A percentile compares a stretch with the other conserved stretches of the same genome.
phyloP scores from a whole-genome alignment of 2,113 vertebrate genomes.

The Gulo gulo region DNA sequence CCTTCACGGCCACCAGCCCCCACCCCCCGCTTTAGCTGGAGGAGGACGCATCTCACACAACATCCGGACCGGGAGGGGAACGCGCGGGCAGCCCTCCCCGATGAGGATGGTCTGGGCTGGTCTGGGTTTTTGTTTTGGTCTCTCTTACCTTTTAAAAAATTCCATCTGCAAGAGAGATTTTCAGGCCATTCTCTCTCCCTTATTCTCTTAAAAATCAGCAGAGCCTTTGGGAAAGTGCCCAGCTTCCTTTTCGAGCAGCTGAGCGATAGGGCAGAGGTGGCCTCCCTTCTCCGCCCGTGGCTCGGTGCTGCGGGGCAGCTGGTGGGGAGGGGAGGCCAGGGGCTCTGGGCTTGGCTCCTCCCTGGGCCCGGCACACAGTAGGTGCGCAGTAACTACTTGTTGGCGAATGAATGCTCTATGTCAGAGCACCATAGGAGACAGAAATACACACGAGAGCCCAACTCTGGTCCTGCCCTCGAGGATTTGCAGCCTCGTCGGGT shows the following conservation, averaged over 20 bases:
- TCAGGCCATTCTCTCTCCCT: background rate
- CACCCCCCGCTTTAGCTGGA: fast-evolving
- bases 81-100: fast-evolving
- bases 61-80: too few relatives aligned
- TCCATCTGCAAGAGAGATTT: background rate
- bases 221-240: background rate
- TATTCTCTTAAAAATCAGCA: background rate
- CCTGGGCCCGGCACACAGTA: fast-evolving
- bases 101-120: background rate
- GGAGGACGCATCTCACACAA: fast-evolving
- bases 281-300: background rate
- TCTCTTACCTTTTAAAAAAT: background rate
- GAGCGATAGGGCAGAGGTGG: background rate
- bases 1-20: fast-evolving
- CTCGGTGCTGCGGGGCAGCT: fast-evolving
- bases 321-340: background rate
- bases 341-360: too few relatives aligned
- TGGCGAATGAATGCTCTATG: fast-evolving
- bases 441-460: fast-evolving
- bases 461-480: background rate
- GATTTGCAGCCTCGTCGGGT: background rate
- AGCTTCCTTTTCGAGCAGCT: background rate
- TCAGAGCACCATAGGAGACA: background rate
- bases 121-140: too few relatives aligned
- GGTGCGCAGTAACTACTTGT: background rate